Percentiles rank a stretch among this genome's conserved stretches.
These are phyloP conservation scores for Drosophila acutilabella DNA, from an alignment of 2,888 invertebrate genomes.

Conservation along the genomic window DNA sequence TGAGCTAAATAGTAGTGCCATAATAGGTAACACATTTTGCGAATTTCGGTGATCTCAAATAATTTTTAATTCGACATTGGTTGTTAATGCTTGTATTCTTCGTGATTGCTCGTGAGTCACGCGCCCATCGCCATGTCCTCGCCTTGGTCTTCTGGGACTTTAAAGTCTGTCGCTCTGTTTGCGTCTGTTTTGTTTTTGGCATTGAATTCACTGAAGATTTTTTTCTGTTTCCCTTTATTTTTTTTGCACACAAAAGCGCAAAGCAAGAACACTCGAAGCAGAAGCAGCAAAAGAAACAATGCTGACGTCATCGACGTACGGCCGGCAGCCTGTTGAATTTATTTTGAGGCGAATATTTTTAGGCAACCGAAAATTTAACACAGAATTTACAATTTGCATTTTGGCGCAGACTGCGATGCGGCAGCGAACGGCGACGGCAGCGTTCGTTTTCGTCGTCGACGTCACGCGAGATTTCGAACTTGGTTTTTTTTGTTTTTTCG, in stretches of 20 bases:
- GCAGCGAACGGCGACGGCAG: conserved; percentile 18
- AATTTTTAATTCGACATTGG: too few relatives aligned
- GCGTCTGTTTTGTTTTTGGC: conserved; percentile 47
- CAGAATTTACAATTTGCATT: conserved; percentile 50
- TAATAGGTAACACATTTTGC: too few relatives aligned
- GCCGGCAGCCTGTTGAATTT: conserved; percentile 49
- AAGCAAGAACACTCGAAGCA: conserved; percentile 19
- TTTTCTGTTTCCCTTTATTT: conserved; percentile 4
- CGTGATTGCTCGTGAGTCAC: conserved; percentile 15
- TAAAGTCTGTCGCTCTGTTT: conserved; percentile 10
- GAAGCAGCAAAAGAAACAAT: conserved; percentile 19
- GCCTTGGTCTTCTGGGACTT: conserved; percentile 24
- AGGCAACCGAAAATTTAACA: conserved; percentile 43
- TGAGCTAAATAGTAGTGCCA: too few relatives aligned
- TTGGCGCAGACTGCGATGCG: conserved; percentile 43
- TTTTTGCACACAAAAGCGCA: conserved; percentile 48
- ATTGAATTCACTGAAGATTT: conserved; percentile 56
- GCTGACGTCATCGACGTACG: conserved; percentile 48
- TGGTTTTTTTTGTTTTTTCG: conserved; percentile 26
- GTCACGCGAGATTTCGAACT: conserved; percentile 45
- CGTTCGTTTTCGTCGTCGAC: conserved; percentile 16
- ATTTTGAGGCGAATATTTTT: conserved; percentile 45
- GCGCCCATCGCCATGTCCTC: conserved; percentile 29
- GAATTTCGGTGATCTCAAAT: too few relatives aligned
- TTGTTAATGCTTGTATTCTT: too few relatives aligned